Conservation (phyloP, 35 echinoderm and acorn worm species). For the Ophiothrix spiculata region DNA sequence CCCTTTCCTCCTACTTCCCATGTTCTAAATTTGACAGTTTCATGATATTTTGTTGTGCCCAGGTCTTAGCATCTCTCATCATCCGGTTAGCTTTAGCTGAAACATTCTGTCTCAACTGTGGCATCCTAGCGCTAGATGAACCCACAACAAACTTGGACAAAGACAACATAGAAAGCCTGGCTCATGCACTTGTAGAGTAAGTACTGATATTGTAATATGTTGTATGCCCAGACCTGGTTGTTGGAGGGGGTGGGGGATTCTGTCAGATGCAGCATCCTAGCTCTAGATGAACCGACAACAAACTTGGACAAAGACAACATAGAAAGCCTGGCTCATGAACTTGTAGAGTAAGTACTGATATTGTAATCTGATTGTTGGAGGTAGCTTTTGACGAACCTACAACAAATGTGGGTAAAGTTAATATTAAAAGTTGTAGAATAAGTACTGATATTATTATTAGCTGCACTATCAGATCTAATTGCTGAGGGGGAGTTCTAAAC, state of each 20-base stretch:
- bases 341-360: constrained; percentile 92
- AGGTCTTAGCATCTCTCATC: constrained; percentile 87
- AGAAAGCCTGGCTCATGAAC: constrained; percentile 78
- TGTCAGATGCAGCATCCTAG: constrained; percentile 89
- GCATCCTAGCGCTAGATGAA: constrained; percentile 89
- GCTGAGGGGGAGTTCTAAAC: too few relatives aligned
- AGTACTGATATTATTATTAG: too few relatives aligned
- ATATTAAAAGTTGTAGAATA: constrained; percentile 85
- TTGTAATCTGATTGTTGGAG: too few relatives aligned
- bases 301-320: constrained; percentile 88
- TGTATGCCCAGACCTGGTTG: too few relatives aligned
- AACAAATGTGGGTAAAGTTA: constrained; percentile 80
- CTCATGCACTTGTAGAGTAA: constrained; percentile 83
- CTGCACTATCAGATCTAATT: too few relatives aligned
- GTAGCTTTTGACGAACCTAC: constrained; percentile 95
- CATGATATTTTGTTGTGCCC: not conserved
- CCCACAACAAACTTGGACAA: constrained; percentile 93
- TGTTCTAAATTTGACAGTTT: too few relatives aligned
- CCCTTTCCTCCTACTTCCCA: too few relatives aligned
- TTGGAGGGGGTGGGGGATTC: too few relatives aligned
- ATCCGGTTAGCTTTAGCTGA: constrained; percentile 85
- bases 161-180: constrained; percentile 82
- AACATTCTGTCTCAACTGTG: constrained; percentile 89
- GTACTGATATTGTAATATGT: constrained; percentile 31
- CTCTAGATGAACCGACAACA: constrained; percentile 91